Base-by-base conservation (phyloP, 92 coral and sea anemone genomes). In the Parazoanthus swiftii region DNA sequence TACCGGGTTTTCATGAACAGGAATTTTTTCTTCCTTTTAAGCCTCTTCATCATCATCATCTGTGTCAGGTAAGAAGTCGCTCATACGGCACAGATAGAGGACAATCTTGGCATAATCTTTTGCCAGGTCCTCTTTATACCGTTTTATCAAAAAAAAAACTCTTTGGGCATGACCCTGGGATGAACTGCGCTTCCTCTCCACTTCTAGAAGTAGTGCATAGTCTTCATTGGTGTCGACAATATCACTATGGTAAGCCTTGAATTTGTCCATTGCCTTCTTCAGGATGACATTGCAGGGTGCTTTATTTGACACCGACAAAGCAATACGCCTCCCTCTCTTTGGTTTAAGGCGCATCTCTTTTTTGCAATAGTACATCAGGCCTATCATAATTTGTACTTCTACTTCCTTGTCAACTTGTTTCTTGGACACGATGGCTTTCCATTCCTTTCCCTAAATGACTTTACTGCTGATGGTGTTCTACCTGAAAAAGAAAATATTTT, bases 61-160 rank as follows among this genome's bases (percentile, higher is more conserved):
- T 54, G 76, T 70, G 68, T 79, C 23, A 73, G 23, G 26, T 89
- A 58, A 23, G 88, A 89, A 88, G 86, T 92, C 94, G 29, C 87
- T 89, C 81, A 89, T 73, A 79, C 83, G 43, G 74, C 94, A 92
- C 86, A 89, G 72, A 81, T 92, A 88, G 26, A 92, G 85, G 71
- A 89, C 89, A 26, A 88, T 87, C 80, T 89, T 89, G 76, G 80
- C 89, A 80, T 92, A 92, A 83, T 92, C 94, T 56, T 89, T 92
- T 48, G 89, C 94, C 51, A 89, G 77, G 88, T 90, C 92, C 67
- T 92, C 94, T 65, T 26, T 54, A 74, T 85, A 85, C 56, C 76
- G 91, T 86, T 85, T 80, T 13, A 90, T 67, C 1, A 88, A 80
- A 80, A 90, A 90, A 29, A 92, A 85, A 68, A 29, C 33, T 87